Evolutionary conservation across 1,140 invertebrate species (phyloP), one percentile per base, ranked within the genome.

Genomic region (Oncopodura yosiiana): DNA sequence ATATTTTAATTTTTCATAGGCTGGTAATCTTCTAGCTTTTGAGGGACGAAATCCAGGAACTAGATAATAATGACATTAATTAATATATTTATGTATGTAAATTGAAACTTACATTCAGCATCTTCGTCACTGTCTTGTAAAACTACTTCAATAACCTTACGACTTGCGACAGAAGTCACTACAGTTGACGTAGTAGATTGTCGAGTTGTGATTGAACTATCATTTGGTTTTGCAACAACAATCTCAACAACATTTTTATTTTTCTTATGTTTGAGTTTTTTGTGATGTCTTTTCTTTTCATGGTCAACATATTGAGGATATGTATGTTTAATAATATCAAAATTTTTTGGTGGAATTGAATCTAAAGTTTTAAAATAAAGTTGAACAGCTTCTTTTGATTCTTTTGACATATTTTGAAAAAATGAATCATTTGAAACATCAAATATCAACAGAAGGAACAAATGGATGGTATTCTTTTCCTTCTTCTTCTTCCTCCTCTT

Each of bases 251-350:
- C n/a, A n/a, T 32, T 32, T 21, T 46, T 46, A 18, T 11, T 30
- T 46, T 46, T 30, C 19, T 46, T 30, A 38, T 36, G 12, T 49
- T 24, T 37, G 12, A 30, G 23, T 38, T 49, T 16, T 34, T 30
- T 18, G 29, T 19, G 27, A n/a, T n/a, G n/a, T 38, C 27, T 36
- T 39, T 37, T 8, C 27, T 51, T 0, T 19, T 27, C 27, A 16
- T 23, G 32, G 38, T 16, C 34, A 48, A 19, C 12, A 11, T 12
- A 29, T n/a, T 49, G 18, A 37, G 3, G 30, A 27, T 59, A 59
- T 38, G 44, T 53, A 24, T 59, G 46, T 4, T 52, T 34, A 41
- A 59, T 54, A n/a, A 54, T 46, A 41, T 59, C 57, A 27, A 54
- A 59, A 38, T 59, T 59, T 9, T 43, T 19, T 1, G 57, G 57